These are phyloP conservation scores for Dryobota labecula DNA, from an alignment of 2,888 invertebrate species.

Conservation along the genomic window DNA sequence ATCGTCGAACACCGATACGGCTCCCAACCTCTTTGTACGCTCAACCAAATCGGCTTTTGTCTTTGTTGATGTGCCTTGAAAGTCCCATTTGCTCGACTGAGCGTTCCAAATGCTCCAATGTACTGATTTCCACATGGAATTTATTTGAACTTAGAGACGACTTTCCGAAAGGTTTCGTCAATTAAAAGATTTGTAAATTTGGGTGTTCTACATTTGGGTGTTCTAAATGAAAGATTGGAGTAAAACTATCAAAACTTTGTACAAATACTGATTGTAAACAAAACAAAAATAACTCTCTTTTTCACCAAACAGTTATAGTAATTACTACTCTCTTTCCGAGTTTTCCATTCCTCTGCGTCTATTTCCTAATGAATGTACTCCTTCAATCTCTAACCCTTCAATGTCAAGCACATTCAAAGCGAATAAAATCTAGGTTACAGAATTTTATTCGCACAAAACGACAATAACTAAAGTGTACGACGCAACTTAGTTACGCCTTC, in stretches of 20 bases:
- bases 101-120: constrained; percentile 40
- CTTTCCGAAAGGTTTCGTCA: constrained; percentile 16
- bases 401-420: constrained; percentile 4
- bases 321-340: neutral
- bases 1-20: constrained; percentile 32
- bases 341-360: neutral
- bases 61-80: constrained; percentile 54
- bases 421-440: constrained; percentile 28
- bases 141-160: constrained; percentile 27
- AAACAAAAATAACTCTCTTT: neutral
- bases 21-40: constrained; percentile 47
- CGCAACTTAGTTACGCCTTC: constrained; percentile 29
- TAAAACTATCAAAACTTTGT: too few relatives aligned
- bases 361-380: neutral
- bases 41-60: constrained; percentile 60
- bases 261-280: neutral
- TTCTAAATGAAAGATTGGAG: too few relatives aligned
- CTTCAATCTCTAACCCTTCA: neutral
- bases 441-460: constrained; percentile 35
- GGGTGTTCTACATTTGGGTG: neutral
- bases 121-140: constrained; percentile 30
- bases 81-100: constrained; percentile 51
- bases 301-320: neutral
- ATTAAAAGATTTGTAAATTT: neutral
- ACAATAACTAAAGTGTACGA: constrained; percentile 23